Conservation (phyloP, 23 tunicate species). For the Halocynthia roretzi region DNA sequence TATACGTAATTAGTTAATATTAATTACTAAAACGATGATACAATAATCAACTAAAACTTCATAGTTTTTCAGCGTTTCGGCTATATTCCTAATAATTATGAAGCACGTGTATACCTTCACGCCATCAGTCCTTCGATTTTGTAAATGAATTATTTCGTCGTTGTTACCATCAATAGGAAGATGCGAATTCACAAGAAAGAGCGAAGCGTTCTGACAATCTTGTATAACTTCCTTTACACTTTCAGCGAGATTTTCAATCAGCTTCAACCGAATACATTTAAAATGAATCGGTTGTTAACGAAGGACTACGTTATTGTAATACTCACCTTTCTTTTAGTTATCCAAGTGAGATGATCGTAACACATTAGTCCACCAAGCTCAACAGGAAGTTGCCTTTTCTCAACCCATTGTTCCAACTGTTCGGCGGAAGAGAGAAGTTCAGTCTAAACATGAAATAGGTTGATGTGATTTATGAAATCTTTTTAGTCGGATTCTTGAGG, state of each 20-base stretch:
- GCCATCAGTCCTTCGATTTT: slow-evolving; percentile 9
- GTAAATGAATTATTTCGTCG: neutral
- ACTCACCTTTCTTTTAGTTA: neutral
- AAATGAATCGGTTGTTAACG: neutral
- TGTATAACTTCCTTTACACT: slow-evolving; percentile 1
- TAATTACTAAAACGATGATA: too few species aligned
- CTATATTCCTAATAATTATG: too few species aligned
- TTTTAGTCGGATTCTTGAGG: neutral
- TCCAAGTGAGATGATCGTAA: slow-evolving; percentile 1
- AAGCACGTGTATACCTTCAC: neutral
- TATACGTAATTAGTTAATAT: too few species aligned
- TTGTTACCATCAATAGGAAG: neutral
- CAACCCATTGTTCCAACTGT: neutral
- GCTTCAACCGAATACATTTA: neutral
- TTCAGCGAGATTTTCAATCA: neutral
- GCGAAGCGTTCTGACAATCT: neutral
- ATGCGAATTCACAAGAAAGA: neutral
- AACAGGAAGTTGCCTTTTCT: neutral
- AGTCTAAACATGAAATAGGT: neutral
- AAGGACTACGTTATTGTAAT: neutral
- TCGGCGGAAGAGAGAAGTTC: neutral
- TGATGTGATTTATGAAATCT: too few species aligned
- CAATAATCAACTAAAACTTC: too few species aligned
- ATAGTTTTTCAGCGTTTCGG: too few species aligned
- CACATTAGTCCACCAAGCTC: neutral